Evolutionary conservation across 2,113 vertebrate species (phyloP).

Genomic region (Dascyllus trimaculatus): DNA sequence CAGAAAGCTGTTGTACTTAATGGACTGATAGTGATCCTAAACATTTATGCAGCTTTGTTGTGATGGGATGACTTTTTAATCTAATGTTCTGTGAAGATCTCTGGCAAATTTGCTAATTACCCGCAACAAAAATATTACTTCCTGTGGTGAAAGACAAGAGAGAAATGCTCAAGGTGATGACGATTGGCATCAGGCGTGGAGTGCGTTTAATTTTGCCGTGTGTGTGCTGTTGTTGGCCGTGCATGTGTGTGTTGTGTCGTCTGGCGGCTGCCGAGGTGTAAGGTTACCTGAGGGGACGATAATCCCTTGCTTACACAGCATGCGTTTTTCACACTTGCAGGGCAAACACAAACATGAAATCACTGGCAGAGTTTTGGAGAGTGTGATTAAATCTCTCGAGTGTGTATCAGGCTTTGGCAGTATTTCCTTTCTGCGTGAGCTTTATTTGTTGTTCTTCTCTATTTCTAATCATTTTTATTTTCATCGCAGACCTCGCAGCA

Average conservation of each 20-base stretch:
- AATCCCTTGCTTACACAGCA: constrained; percentile 56
- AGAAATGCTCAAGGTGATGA: constrained; percentile 15
- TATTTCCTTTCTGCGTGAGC: background rate
- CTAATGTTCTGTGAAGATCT: constrained; percentile 2
- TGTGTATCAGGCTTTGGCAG: background rate
- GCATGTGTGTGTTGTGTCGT: background rate
- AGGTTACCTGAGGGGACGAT: constrained; percentile 43
- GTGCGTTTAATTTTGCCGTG: background rate
- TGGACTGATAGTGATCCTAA: constrained; percentile 15
- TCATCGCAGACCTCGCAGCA: too few species aligned
- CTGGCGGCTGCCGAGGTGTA: constrained; percentile 20
- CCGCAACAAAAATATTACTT: background rate
- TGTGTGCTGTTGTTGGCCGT: constrained; percentile 8
- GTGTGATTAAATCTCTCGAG: constrained; percentile 17
- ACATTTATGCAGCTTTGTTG: constrained; percentile 23
- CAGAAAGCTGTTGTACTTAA: background rate
- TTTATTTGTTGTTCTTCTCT: background rate
- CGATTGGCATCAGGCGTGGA: constrained; percentile 9
- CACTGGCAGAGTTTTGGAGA: constrained; percentile 7
- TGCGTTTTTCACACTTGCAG: constrained; percentile 22
- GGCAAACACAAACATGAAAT: background rate
- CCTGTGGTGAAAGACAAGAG: constrained; percentile 4
- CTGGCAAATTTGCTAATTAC: constrained; percentile 5
- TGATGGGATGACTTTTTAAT: constrained; percentile 7
- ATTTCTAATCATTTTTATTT: too few species aligned